phyloP scores from a whole-genome alignment of 2,113 vertebrate species.

The Calyptommatus sinebrachiatus region DNA sequence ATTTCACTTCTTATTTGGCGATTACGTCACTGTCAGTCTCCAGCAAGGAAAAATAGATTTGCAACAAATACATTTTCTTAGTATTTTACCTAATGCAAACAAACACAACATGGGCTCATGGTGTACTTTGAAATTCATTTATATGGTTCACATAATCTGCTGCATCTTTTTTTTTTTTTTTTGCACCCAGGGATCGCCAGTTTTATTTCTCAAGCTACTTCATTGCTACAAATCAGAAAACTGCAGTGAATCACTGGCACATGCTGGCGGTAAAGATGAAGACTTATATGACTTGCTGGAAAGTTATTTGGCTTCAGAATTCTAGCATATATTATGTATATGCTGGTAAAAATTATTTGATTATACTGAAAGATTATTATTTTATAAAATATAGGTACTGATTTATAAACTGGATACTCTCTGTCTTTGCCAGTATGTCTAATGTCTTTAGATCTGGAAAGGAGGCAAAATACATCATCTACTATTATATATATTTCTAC shows the following conservation, averaged over 20 bases:
- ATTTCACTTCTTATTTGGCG: conserved; percentile 57
- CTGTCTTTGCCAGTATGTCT: conserved; percentile 66
- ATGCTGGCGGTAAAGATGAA: conserved; percentile 66
- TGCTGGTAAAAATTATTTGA: conserved; percentile 24
- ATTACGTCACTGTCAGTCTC: conserved; percentile 37
- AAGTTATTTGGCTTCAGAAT: conserved; percentile 21
- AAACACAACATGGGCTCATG: conserved; percentile 59
- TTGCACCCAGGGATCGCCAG: conserved; percentile 55
- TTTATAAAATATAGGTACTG: conserved; percentile 61
- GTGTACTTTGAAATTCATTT: conserved; percentile 56
- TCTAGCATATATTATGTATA: conserved; percentile 14
- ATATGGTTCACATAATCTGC: conserved; percentile 61
- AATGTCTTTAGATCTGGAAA: conserved; percentile 79
- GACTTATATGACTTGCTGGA: background rate
- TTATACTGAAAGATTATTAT: conserved; percentile 31
- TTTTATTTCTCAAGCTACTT: conserved; percentile 68
- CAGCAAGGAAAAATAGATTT: conserved; percentile 52
- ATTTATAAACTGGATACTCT: conserved; percentile 66
- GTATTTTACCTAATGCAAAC: conserved; percentile 56
- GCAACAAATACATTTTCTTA: conserved; percentile 51
- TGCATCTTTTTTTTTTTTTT: conserved; percentile 54
- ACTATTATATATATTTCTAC: conserved; percentile 75
- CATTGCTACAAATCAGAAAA: conserved; percentile 70
- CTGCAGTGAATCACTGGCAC: conserved; percentile 74
- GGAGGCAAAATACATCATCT: conserved; percentile 78